Base-by-base conservation (phyloP, 2,797 vertebrate species). In the Halcyon chelicuti region DNA sequence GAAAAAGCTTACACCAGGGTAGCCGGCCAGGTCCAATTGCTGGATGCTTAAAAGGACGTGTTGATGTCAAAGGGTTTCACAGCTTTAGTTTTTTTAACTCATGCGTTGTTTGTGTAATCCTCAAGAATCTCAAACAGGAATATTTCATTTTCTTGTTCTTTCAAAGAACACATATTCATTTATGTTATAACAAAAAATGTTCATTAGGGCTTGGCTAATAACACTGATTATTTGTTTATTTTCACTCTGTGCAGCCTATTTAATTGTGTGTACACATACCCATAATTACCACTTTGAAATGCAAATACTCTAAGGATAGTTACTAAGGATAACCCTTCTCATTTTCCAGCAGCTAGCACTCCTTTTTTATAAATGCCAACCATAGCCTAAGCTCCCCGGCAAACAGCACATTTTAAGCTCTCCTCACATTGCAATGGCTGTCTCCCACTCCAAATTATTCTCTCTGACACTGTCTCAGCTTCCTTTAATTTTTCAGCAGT, bases 281-380 rank as follows among this genome's bases (percentile, higher is more conserved):
- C 88, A 31, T 89, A 96, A 97, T 96, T 96, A 95, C 71, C 86
- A 82, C 96, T 97, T 96, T 97, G 94, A 96, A 97, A 96, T 96
- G 96, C 93, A 95, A 96, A 96, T 95, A 70, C 33, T 37, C 57
- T 22, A 16, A 31, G 67, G 67, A 22, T 70, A 79, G 74, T 90
- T 95, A 85, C 96, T 94, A 92, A 93, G 95, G 96, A 96, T 90
- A 96, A 96, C 91, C 37, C 66, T 82, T 92, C 88, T 94, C 33
- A 7, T 94, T 94, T 95, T 93, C 86, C 86, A 86, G 80, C 57
- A 88, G 57, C 88, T 92, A 94, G 84, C 71, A 66, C 86, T 73
- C 76, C 8, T 88, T 72, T 93, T 93, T 75, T 93, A 92, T 78
- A 93, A 93, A 79, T 51, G 33, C 33, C 88, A 78, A 57, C 79